Base-by-base conservation (phyloP, 2,797 vertebrate genomes). In the Setipinna tenuifilis region DNA sequence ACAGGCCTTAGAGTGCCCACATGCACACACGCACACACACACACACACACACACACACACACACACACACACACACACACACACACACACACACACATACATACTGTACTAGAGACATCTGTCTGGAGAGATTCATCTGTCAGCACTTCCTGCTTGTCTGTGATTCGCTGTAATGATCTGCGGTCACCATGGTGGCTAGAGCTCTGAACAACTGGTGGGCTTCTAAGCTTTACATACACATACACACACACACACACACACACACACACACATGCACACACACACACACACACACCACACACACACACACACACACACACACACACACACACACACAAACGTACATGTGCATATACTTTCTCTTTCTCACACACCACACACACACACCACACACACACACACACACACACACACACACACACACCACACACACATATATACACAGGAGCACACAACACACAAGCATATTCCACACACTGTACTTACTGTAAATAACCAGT, bases 141-240 rank as follows among this genome's bases (percentile, higher is more conserved):
- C 65, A 31, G 25, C 65, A 35, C 65, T 31, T 31, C 65, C 65
- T 71, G 65, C 23, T 71, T 31, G 65, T 25, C 16, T 71, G 3
- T 71, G 65, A 31, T 71, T 71, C 3, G 12, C 65, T 31, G 65
- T 71, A 71, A 71, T 71, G 65, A 71, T 71, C 65, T 71, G 25
- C 17, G 28, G 65, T 71, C 16, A 14, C 65, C 65, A 71, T 16
- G 11, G 65, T 25, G 65, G 65, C 65, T 28, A 71, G 11, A 71
- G 25, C 16, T 71, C 65, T 71, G 65, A 35, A 71, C 65, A 31
- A 71, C 65, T 16, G 12, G 65, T 71, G 25, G 31, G 65, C 28
- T 25, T 71, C 65, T 14, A 71, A 35, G 28, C 23, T 10, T 25
- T 28, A 68, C 10, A 71, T 25, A 71, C 25, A 31, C 65, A 71